These are phyloP conservation scores for Sebastes ruberrimus DNA, from an alignment of 2,797 vertebrate genomes.

Conservation along the genomic window DNA sequence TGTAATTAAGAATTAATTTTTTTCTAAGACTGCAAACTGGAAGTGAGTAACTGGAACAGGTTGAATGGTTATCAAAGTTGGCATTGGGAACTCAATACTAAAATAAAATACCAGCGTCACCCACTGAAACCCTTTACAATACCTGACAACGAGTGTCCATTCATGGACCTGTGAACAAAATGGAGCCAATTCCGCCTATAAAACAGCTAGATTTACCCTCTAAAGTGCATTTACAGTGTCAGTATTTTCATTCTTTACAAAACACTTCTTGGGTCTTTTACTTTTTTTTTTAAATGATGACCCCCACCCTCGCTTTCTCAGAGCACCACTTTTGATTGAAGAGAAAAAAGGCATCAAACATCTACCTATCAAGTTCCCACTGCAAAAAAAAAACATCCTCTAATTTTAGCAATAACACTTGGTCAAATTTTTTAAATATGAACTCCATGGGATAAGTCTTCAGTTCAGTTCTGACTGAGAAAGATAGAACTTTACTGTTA, in stretches of 20 bases:
- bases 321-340: conserved; percentile 75
- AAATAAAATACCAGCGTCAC: conserved; percentile 71
- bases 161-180: conserved; percentile 58
- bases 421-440: conserved; percentile 24
- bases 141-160: conserved; percentile 71
- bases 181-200: conserved; percentile 69
- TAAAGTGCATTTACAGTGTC: conserved; percentile 90
- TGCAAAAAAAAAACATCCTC: conserved; percentile 15
- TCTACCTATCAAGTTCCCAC: conserved; percentile 57
- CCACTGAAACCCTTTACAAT: conserved; percentile 66
- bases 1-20: conserved; percentile 81
- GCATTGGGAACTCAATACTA: conserved; percentile 76
- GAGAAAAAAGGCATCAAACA: conserved; percentile 68
- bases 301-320: conserved; percentile 36
- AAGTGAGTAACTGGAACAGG: conserved; percentile 68
- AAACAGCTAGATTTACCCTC: conserved; percentile 77
- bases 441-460: conserved; percentile 30
- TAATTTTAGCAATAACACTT: conserved; percentile 44
- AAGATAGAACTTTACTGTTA: conserved; percentile 23
- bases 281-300: conserved; percentile 7
- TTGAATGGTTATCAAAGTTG: conserved; percentile 85
- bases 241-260: conserved; percentile 77
- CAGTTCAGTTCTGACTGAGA: conserved; percentile 22
- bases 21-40: conserved; percentile 66
- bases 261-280: conserved; percentile 62